Evolutionary conservation across 2,888 invertebrate species (phyloP), one percentile per base, ranked within the genome.

Genomic region (Callinectes sapidus): DNA sequence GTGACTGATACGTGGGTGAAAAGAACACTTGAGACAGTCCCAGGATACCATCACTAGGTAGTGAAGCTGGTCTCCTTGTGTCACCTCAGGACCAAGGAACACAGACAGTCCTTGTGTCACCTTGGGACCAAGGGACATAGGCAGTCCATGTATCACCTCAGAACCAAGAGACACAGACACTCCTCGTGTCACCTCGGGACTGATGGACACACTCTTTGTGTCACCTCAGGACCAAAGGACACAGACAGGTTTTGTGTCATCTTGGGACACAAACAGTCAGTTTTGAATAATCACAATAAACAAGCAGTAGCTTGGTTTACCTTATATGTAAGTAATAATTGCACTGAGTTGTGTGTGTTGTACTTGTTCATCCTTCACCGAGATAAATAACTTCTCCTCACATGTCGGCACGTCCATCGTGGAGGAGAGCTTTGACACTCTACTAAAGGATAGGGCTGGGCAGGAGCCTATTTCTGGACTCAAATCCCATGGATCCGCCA

Each of bases 271-370:
- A 71, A 10, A 91, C 92, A 91, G 89, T 91, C 91, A 93, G 90
- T 89, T 89, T 92, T 90, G 90, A 93, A 91, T 89, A 88, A 91
- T 91, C 91, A 93, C 90, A 91, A 87, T 66, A 89, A 90, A 92
- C 90, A 90, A 92, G 92, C 90, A 90, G 35, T 32, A 87, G 88
- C 88, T 91, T 89, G 92, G 81, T 42, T 66, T 48, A 87, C 92
- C 92, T 93, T 93, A 93, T 48, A 90, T 89, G 81, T 92, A 92
- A 92, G 81, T 92, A 93, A 55, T 93, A 93, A 93, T 93, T 93
- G 92, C 92, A 93, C 92, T 93, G 92, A 93, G 92, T 93, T 87
- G 35, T 91, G 90, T 92, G 92, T 92, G 90, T 91, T 93, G 92
- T 93, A 93, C 90, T 93, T 91, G 48, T 90, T 93, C 91, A 90